Conservation (phyloP, 64 coral and sea anemone species). For the Catalaphyllia jardinei region DNA sequence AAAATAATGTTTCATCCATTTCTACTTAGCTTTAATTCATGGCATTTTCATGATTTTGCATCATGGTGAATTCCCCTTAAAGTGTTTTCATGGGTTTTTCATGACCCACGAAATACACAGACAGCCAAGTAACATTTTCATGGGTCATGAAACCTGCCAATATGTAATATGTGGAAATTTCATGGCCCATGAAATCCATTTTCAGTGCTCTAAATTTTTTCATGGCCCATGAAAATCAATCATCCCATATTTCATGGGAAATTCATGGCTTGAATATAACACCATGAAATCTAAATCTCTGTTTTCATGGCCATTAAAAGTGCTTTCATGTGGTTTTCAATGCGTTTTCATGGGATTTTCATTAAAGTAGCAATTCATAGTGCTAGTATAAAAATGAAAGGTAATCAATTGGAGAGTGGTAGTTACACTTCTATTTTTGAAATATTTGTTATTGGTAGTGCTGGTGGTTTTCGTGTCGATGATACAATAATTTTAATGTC, state of each 20-base stretch:
- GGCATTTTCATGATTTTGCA: slow-evolving; percentile 6
- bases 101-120: background rate
- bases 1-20: slow-evolving; percentile 8
- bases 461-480: no score
- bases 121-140: background rate
- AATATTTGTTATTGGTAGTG: no score
- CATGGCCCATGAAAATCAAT: background rate
- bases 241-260: no score
- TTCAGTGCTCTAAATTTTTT: background rate
- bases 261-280: background rate
- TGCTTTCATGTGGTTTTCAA: no score
- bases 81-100: slow-evolving; percentile 12
- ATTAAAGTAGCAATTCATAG: no score
- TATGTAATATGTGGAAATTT: slow-evolving; percentile 19
- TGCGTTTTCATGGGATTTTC: no score
- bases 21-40: background rate
- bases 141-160: slow-evolving; percentile 11
- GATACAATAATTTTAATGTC: no score
- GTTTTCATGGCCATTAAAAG: slow-evolving; percentile 21
- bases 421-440: no score
- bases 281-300: slow-evolving; percentile 16
- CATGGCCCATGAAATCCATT: slow-evolving; percentile 29
- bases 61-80: background rate
- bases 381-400: no score
- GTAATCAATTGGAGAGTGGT: no score